Conservation (phyloP, 2,797 vertebrate species). For the Paratrypauchen microcephalus region DNA sequence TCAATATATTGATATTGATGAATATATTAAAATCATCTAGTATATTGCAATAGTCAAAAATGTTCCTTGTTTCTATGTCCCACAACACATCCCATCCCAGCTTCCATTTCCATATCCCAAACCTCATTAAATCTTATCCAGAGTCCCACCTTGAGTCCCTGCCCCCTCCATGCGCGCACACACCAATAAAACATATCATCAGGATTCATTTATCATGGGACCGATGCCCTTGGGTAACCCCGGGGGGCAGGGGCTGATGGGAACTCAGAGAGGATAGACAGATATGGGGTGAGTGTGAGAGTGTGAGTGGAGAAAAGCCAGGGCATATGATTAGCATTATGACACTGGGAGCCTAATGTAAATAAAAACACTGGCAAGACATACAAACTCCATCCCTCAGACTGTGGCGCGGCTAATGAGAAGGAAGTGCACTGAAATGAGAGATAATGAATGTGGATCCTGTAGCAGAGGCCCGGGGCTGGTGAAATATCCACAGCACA, state of each 20-base stretch:
- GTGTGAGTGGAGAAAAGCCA: conserved; percentile 18
- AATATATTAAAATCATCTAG: not conserved
- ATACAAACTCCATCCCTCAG: conserved; percentile 39
- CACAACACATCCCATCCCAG: conserved; percentile 19
- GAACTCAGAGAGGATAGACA: conserved; percentile 29
- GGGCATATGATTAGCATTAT: conserved; percentile 30
- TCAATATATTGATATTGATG: not conserved
- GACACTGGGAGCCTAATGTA: conserved; percentile 16
- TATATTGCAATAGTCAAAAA: not conserved
- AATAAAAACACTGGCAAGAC: conserved; percentile 24
- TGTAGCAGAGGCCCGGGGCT: conserved; percentile 13
- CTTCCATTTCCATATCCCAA: conserved; percentile 59
- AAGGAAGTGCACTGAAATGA: conserved; percentile 19
- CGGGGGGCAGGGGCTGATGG: conserved; percentile 34
- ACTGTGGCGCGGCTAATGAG: conserved; percentile 27
- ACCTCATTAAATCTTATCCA: conserved; percentile 65
- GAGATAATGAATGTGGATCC: conserved; percentile 32
- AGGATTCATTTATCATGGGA: conserved; percentile 70
- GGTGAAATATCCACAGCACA: conserved; percentile 31
- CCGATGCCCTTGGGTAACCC: conserved; percentile 70
- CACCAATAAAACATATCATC: conserved; percentile 69
- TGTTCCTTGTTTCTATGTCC: conserved; percentile 1
- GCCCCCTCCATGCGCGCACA: conserved; percentile 31
- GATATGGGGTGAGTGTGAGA: conserved; percentile 22
- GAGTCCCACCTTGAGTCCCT: conserved; percentile 50